Percentiles rank a stretch among this genome's conserved stretches.
Conservation (phyloP, 2,888 invertebrate genomes). For the Eilema caniola region DNA sequence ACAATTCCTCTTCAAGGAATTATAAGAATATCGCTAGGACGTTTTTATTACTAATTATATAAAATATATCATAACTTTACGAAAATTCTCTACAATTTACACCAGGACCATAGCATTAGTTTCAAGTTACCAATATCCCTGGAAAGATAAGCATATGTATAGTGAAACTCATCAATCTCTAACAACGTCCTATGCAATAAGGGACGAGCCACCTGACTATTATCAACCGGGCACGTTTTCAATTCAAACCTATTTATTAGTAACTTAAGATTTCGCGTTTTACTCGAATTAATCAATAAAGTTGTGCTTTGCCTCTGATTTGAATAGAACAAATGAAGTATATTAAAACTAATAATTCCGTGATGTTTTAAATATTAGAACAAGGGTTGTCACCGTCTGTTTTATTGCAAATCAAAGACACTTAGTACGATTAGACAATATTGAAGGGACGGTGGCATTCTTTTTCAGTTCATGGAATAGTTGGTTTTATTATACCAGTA, state of each 20-base stretch:
- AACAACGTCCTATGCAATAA: too few relatives aligned
- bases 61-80: background rate
- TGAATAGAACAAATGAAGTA: too few relatives aligned
- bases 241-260: background rate
- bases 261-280: background rate
- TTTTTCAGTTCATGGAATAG: too few relatives aligned
- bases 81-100: background rate
- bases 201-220: background rate
- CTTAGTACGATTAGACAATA: too few relatives aligned
- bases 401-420: too few relatives aligned
- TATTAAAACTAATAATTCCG: background rate
- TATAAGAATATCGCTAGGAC: background rate
- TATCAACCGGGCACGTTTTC: background rate
- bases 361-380: too few relatives aligned
- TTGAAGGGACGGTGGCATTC: too few relatives aligned
- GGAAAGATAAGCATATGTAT: background rate
- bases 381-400: too few relatives aligned
- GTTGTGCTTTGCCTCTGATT: background rate
- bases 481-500: too few relatives aligned
- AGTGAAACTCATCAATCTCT: background rate
- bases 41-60: background rate
- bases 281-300: background rate
- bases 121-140: background rate
- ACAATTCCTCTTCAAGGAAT: background rate
- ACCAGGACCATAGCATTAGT: background rate